Conservation (phyloP, 2,797 vertebrate species). For the Myotis planiceps region DNA sequence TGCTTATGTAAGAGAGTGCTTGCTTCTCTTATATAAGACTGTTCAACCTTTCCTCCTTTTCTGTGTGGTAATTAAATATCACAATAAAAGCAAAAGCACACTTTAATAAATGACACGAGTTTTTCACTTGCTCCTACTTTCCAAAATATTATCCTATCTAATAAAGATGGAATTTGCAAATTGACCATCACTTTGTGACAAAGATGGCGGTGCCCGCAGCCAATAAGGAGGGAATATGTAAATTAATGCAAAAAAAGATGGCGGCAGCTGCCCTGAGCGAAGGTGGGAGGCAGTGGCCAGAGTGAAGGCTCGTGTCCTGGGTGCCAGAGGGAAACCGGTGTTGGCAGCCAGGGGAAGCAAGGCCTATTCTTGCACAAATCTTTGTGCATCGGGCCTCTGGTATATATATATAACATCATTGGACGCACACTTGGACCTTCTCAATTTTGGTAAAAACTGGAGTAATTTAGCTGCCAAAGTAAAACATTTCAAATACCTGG, state of each 20-base stretch:
- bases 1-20: background rate
- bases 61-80: background rate
- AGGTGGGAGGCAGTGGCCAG: too few species aligned
- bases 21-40: background rate
- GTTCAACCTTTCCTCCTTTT: background rate
- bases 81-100: background rate
- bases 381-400: too few species aligned
- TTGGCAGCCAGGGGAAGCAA: too few species aligned
- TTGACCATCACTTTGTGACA: too few species aligned
- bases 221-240: too few species aligned
- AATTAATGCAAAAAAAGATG: too few species aligned
- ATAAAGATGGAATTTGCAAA: too few species aligned
- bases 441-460: background rate
- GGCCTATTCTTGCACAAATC: too few species aligned
- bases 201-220: too few species aligned
- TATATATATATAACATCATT: background rate
- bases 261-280: too few species aligned
- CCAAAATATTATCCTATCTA: background rate
- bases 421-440: background rate
- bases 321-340: too few species aligned
- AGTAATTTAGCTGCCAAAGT: background rate
- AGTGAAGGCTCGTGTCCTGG: too few species aligned
- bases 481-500: background rate
- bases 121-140: background rate
- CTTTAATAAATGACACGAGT: background rate